phyloP scores from a whole-genome alignment of 1,140 invertebrate species.

The Drosophila trapezifrons region DNA sequence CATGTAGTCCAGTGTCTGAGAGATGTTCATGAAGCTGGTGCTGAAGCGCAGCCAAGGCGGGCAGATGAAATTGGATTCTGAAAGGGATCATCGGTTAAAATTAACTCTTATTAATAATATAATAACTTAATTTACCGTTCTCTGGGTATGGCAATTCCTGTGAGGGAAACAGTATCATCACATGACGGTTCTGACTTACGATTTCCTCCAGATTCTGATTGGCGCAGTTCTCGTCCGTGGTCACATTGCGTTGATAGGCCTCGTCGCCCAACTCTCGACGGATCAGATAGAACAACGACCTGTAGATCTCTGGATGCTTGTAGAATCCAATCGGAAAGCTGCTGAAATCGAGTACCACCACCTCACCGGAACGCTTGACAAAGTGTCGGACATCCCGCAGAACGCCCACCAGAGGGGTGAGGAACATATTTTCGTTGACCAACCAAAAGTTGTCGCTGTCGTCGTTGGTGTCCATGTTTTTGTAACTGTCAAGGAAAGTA shows the following conservation, averaged over 20 bases:
- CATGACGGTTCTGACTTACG: conserved; percentile 17
- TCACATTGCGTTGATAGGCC: conserved; percentile 54
- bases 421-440: conserved; percentile 86
- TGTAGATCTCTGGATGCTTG: conserved; percentile 75
- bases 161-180: conserved; percentile 70
- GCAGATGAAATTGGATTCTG: conserved; percentile 73
- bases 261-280: conserved; percentile 66
- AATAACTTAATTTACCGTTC: conserved; percentile 43
- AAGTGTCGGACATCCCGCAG: conserved; percentile 86
- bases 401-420: conserved; percentile 85
- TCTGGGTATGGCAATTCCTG: conserved; percentile 73
- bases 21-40: conserved; percentile 69
- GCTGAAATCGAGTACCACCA: conserved; percentile 86
- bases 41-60: conserved; percentile 76
- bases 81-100: not conserved
- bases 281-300: conserved; percentile 56
- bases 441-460: conserved; percentile 85
- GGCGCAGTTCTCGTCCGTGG: conserved; percentile 52
- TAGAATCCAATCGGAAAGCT: conserved; percentile 82
- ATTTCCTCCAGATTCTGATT: conserved; percentile 63
- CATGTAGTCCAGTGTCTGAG: conserved; percentile 75
- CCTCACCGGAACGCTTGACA: conserved; percentile 85
- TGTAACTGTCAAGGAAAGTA: conserved; percentile 35
- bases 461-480: conserved; percentile 34
- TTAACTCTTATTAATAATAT: not conserved